Evolutionary conservation across 2,797 vertebrate species (phyloP).

Genomic region (Ctenopoma multispine): DNA sequence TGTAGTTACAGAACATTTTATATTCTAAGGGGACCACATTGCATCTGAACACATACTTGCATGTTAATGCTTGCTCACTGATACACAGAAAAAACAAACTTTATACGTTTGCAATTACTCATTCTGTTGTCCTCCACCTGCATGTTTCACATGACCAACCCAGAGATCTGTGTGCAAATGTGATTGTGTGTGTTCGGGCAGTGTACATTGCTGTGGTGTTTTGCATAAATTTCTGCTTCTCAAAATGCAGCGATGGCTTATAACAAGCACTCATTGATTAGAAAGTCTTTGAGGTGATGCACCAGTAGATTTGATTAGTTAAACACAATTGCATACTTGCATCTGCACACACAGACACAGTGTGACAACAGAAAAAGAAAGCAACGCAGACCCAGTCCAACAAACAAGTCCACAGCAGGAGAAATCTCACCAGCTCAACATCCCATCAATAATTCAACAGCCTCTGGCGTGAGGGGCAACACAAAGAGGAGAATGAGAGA

Average conservation of each 20-base stretch:
- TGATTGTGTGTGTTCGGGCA: neutral
- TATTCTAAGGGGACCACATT: neutral
- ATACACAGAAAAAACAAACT: constrained; percentile 10
- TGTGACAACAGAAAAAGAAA: constrained; percentile 50
- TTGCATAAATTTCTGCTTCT: constrained; percentile 28
- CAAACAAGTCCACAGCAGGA: constrained; percentile 71
- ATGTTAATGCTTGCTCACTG: neutral
- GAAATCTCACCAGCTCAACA: constrained; percentile 76
- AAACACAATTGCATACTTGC: constrained; percentile 40
- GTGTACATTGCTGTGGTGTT: neutral
- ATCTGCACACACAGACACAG: constrained; percentile 15
- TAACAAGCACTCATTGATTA: constrained; percentile 41
- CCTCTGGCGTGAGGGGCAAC: constrained; percentile 66
- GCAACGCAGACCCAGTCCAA: constrained; percentile 57
- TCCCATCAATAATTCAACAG: constrained; percentile 83
- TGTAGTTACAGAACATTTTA: neutral
- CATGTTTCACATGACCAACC: constrained; percentile 1
- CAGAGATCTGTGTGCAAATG: neutral
- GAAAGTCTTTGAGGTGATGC: constrained; percentile 37
- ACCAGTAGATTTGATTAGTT: constrained; percentile 57
- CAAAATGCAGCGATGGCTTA: constrained; percentile 13
- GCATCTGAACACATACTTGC: neutral
- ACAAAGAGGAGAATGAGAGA: constrained; percentile 48
- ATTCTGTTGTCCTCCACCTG: neutral
- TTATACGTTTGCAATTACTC: constrained; percentile 5